Evolutionary conservation across 92 coral and sea anemone genomes (phyloP), one percentile per base, ranked within the genome.

Genomic region (Pocillopora grandis): DNA sequence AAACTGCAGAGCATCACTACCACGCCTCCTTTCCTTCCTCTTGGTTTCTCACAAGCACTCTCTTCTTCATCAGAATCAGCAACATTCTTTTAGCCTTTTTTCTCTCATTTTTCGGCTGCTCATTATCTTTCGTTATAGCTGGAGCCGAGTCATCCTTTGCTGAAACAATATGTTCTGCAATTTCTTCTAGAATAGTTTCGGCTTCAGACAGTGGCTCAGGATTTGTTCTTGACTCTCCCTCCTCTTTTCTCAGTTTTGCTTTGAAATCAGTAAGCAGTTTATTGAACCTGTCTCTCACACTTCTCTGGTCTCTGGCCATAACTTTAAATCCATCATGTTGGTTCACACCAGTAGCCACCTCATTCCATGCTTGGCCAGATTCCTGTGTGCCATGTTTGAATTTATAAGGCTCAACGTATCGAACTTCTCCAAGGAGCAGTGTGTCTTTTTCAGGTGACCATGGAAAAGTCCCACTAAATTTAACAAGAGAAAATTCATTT

Each of bases 351-450:
- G 42, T 20, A 12, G 88, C 80, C 37, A 77, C 64, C 17, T 88
- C 85, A 36, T 78, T 49, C 91, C 88, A 83, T 65, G 63, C 80
- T 88, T 71, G 88, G 18, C 91, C 88, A 31, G 91, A 76, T 72
- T 82, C 87, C 84, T 77, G 71, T 9, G 83, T 68, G 9, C 88
- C 88, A 67, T 33, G 18, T 76, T 79, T 77, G 81, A 76, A 78
- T 18, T 72, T 18, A 74, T 42, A 88, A 42, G 91, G 91, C 70
- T 83, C 84, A 56, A 69, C 64, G 23, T 62, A 58, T 21, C 87
- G 67, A 27, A 83, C 84, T 88, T 88, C 83, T 61, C 80, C 17
- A 9, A 88, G 62, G 33, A 88, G 60, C 49, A 83, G 37, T 36
- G 15, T 17, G 78, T 88, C 85, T 60, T 83, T 82, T 71, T 19